Evolutionary conservation across 92 coral and sea anemone species (phyloP), one percentile per base, ranked within the genome.

Genomic region (Porites cylindrica): DNA sequence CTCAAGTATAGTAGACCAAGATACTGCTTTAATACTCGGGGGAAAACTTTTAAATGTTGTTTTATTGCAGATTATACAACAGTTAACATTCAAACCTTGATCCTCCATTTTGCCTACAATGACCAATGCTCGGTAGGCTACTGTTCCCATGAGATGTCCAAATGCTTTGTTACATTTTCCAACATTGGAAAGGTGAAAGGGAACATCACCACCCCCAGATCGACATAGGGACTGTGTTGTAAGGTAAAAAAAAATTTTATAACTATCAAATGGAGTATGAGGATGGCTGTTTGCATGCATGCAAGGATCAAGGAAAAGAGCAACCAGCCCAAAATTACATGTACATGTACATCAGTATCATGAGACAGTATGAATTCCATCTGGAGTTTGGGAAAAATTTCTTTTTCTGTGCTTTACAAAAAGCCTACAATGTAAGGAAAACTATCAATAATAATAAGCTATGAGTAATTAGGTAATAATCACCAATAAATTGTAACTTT

Each of bases 101-200:
- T 93, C 96, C 63, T 97, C 96, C 92, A 92, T 79, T 76, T 97
- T 97, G 65, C 99, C 99, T 52, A 97, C 98, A 66, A 97, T 94
- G 16, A 93, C 93, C 85, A 97, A 80, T 14, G 97, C 96, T 76
- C 95, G 89, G 75, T 91, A 90, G 19, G 98, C 92, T 53, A 80
- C 85, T 61, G 94, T 91, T 51, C 98, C 98, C 90, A 97, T 97
- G 82, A 97, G 87, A 58, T 95, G 94, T 60, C 96, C 87, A 84
- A 97, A 95, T 4, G 92, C 94, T 68, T 90, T 88, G 76, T 91
- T 93, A 66, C 99, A 97, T 72, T 90, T 90, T 61, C 88, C 91
- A 82, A 94, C 91, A 82, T 94, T 95, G 18, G 94, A 77, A 72
- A 95, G 82, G 87, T 95, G 95, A 87, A 76, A 79, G 18, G 66